Base-by-base conservation (phyloP, 2,888 invertebrate genomes). In the Acleris holmiana region DNA sequence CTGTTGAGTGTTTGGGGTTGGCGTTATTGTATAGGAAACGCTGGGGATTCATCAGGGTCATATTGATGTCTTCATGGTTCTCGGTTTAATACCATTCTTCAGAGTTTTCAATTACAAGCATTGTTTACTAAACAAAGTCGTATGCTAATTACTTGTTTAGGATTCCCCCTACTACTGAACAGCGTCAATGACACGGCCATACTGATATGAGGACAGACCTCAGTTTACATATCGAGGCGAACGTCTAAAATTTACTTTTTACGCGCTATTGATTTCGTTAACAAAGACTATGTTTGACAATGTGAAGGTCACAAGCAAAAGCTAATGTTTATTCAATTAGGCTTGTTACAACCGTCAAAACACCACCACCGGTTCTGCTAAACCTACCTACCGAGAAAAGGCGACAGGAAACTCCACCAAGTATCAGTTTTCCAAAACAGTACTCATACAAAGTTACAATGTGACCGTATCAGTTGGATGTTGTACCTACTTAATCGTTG, bases 71-170 rank as follows among this genome's bases (percentile, higher is more conserved):
- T 35, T 13, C 35, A 35, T 35, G 8, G 8, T 13, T 35, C 35
- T 35, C 29, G 35, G 10, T 13, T 35, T 35, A 13, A 13, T 10
- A 35, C 13, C 13, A 35, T 35, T 35, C 44, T 44, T 29, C n/a
- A 57, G 29, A 47, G 51, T 7, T 44, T 15, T 40, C 49, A 15
- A 46, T 63, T 40, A 44, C 29, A 21, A 35, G 53, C 49, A 50
- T 55, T 65, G 50, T 65, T 65, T 65, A 60, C 59, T 59, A 55
- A 59, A 60, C 55, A 65, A 50, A 8, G 54, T 55, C 55, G 40
- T 55, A 59, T 64, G 53, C 35, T 54, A 55, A 59, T 65, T 41
- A 64, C 51, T 15, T 25, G 40, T 23, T 53, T 54, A 59, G 48
- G 41, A 48, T 13, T 35, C 23, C 41, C 41, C 48, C 41, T 41